phyloP scores from a whole-genome alignment of 2,797 vertebrate species.

The Pantherophis vulpinus region DNA sequence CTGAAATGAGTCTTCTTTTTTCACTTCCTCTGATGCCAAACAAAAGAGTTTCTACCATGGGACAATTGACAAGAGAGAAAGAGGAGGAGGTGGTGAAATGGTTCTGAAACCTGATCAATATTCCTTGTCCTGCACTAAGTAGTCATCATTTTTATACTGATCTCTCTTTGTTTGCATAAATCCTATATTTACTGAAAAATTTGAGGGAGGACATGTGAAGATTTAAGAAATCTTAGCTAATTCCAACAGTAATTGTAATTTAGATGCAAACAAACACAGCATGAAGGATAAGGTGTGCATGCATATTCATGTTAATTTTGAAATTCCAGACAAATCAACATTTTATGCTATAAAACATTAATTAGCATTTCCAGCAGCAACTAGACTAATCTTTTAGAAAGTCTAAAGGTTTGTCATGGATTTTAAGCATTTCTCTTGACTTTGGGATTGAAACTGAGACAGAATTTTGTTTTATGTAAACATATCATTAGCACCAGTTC shows the following conservation, averaged over 20 bases:
- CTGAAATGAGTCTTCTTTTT: neutral
- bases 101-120: neutral
- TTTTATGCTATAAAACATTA: slow-evolving; percentile 14
- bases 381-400: neutral
- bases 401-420: neutral
- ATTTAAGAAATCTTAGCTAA: neutral
- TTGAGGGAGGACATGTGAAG: neutral
- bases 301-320: neutral
- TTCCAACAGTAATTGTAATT: neutral
- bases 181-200: neutral
- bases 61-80: neutral
- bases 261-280: neutral
- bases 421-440: neutral
- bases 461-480: slow-evolving; percentile 4
- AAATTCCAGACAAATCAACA: slow-evolving; percentile 23
- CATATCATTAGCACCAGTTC: neutral
- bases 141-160: neutral
- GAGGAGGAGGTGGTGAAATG: neutral
- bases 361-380: neutral
- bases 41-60: neutral
- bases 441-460: neutral
- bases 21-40: neutral
- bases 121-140: neutral
- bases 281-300: neutral
- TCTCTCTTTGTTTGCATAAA: neutral